Evolutionary conservation across 2,113 vertebrate species (phyloP), one percentile per base, ranked within the genome.

Genomic region (Lontra canadensis): DNA sequence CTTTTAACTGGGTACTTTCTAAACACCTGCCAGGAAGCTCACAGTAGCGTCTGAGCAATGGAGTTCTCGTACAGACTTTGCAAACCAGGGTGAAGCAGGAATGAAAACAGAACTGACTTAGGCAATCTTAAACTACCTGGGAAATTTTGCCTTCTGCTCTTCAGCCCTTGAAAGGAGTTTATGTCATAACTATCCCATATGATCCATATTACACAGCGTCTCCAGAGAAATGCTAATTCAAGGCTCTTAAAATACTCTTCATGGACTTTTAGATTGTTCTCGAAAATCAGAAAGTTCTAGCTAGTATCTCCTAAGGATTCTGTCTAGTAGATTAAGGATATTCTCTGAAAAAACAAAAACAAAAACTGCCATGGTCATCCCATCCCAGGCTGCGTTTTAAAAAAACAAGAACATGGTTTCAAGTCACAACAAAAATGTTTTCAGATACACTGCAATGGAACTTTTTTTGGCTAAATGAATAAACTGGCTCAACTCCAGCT

Each of bases 401-500:
- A 79, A 59, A 25, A 95, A 76, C 71, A 89, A 57, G 86, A 85
- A 92, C 21, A 94, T 83, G 1, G 36, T 92, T 96, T 94, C 34
- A 93, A 39, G 94, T 92, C 44, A 93, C 79, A 84, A 86, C 69
- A 90, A 61, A 96, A 63, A 63, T 81, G 63, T 89, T 88, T 98
- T 95, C 26, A 63, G 78, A 90, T 79, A 82, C 61, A 85, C n/a
- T 71, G 73, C 65, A 29, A 78, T 36, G 79, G 42, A 79, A 84
- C 79, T 23, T 84, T 93, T 79, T 97, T 92, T 90, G 83, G 49
- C n/a, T 96, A 87, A 98, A 92, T 78, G 9, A 95, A 96, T 97
- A 95, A 21, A 97, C 78, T 76, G 93, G 69, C 88, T 97, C 97
- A 98, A 96, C 94, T 11, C 11, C 55, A 97, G 71, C 92, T 25